Percentiles rank a stretch among this genome's conserved stretches.
Evolutionary conservation across 2,888 invertebrate genomes (phyloP).

Genomic region (Thymelicus acteon): DNA sequence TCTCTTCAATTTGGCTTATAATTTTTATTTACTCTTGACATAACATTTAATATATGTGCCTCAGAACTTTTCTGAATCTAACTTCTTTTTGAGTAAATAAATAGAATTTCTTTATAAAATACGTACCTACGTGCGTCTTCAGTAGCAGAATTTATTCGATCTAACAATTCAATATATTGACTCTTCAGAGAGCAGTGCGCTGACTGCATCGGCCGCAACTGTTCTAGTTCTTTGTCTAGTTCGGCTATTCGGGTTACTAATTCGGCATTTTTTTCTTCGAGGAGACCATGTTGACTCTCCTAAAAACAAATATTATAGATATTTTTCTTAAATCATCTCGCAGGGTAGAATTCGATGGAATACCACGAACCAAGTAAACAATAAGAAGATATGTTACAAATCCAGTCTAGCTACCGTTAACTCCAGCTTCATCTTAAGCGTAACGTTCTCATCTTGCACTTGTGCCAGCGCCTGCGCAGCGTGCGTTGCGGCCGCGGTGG

Average conservation of each 20-base stretch:
- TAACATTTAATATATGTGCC: too few species aligned
- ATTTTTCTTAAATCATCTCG: too few species aligned
- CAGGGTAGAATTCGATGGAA: too few species aligned
- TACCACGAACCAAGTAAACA: too few species aligned
- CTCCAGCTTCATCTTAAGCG: slow-evolving; percentile 66
- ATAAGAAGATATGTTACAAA: neutral
- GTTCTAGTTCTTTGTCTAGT: slow-evolving; percentile 64
- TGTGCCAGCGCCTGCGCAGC: slow-evolving; percentile 60
- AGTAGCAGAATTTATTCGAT: slow-evolving; percentile 58
- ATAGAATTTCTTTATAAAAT: too few species aligned
- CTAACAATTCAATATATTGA: slow-evolving; percentile 67
- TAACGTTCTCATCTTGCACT: slow-evolving; percentile 62
- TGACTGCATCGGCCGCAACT: slow-evolving; percentile 62
- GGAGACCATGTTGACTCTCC: slow-evolving; percentile 67
- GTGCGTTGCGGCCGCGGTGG: slow-evolving; percentile 64
- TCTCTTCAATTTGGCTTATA: too few species aligned
- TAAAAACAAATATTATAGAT: slow-evolving; percentile 40
- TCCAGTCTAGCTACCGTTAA: slow-evolving; percentile 54
- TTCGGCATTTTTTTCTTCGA: slow-evolving; percentile 69
- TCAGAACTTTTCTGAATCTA: too few species aligned
- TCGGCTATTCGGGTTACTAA: slow-evolving; percentile 54
- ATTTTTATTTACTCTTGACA: too few species aligned
- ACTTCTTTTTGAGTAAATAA: too few species aligned
- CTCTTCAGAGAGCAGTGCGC: slow-evolving; percentile 58
- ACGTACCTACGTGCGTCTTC: slow-evolving; percentile 64